Base-by-base conservation (phyloP, 2,797 vertebrate genomes). In the Acomys russatus region DNA sequence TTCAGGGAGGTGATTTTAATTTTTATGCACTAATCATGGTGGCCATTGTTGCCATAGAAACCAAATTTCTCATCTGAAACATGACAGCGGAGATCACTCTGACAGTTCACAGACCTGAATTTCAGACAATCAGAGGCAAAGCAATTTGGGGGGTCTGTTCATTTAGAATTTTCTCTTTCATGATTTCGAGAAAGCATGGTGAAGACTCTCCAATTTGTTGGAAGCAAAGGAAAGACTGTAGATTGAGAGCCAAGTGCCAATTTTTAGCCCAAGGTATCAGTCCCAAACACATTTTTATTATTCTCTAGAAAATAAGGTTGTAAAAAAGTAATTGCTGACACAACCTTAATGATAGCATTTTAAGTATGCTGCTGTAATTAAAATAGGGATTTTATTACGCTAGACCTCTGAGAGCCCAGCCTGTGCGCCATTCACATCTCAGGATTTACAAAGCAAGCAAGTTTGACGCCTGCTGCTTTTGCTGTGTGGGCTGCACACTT, bases 251-350 rank as follows among this genome's bases (percentile, higher is more conserved):
- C 56, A 33, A 73, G 38, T 94, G 70, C 80, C 68, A 78, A 79
- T 94, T 97, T 96, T 86, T 54, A 91, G 54, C 71, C 87, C 94
- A 85, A 93, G 92, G 92, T 96, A 92, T 96, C 94, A 79, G 94
- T 94, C 76, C 61, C 94, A 97, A 96, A 92, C 49, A 63, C 35
- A 4, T 92, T 98, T 98, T 97, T 97, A 96, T 95, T 97, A 97
- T 98, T 98, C 94, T 95, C 87, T 90, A 86, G 93, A 92, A 98
- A 98, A 96, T 78, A 95, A 77, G 88, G 93, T 90, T 95, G 97
- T 97, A 59, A 98, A 97, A 97, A 97, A 85, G 92, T 97, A 98
- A 98, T 96, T 97, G 97, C 97, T 98, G 97, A 97, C 97, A 95
- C 80, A 97, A 89, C 64, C 7, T 97, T n/a, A 94, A 96, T 95